These are phyloP conservation scores for Odontamblyopus lacepedii DNA, from an alignment of 2,797 vertebrate species.

Conservation along the genomic window DNA sequence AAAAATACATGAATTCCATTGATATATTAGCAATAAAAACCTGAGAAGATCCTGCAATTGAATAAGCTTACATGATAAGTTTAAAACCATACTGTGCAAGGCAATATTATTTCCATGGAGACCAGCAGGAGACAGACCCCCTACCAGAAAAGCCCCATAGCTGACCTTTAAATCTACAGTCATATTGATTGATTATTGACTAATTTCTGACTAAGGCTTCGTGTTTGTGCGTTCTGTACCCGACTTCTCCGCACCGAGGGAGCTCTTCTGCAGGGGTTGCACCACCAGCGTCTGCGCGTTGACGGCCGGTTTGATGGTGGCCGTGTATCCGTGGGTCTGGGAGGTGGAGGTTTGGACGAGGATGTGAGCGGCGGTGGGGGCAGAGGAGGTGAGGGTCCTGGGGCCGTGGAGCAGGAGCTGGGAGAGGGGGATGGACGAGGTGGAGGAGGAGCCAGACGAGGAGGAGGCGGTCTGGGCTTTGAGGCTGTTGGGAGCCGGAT, in stretches of 20 bases:
- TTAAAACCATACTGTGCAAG: too few species aligned
- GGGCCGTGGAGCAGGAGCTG: conserved; percentile 78
- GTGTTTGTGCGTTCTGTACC: conserved; percentile 12
- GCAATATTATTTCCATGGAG: too few species aligned
- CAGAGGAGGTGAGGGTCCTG: conserved; percentile 65
- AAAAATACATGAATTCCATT: too few species aligned
- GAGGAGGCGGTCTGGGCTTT: conserved; percentile 64
- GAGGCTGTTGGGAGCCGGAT: conserved; percentile 70
- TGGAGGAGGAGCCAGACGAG: conserved; percentile 49
- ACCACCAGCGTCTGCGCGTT: conserved; percentile 92
- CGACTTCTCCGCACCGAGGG: conserved; percentile 60
- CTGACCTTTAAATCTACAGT: too few species aligned
- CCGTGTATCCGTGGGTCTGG: conserved; percentile 71
- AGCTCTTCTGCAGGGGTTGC: conserved; percentile 87
- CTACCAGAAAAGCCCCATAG: too few species aligned
- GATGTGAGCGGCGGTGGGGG: conserved; percentile 69
- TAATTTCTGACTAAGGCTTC: background rate
- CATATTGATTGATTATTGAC: too few species aligned
- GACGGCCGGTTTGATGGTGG: conserved; percentile 72
- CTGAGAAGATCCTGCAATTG: too few species aligned
- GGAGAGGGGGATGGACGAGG: conserved; percentile 74
- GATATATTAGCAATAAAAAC: too few species aligned
- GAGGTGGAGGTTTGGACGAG: conserved; percentile 75
- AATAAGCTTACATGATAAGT: too few species aligned
- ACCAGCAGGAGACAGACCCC: too few species aligned